A percentile compares a stretch with the other conserved stretches of the same genome.
Conservation (phyloP, 2,113 vertebrate species). For the Cheilinus undulatus region DNA sequence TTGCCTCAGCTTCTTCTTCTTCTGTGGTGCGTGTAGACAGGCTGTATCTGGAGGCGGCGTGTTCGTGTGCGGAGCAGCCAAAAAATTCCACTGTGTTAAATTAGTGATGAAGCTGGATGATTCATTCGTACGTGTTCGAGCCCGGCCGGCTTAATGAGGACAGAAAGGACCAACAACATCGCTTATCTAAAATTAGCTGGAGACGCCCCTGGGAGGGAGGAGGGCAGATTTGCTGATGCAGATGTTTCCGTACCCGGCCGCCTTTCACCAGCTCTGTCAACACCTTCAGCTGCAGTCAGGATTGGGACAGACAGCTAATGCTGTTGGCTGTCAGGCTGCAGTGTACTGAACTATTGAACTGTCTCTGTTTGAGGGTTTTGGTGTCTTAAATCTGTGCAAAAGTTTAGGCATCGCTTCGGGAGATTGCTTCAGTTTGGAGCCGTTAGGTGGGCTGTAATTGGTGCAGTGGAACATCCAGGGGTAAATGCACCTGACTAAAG, state of each 20-base stretch:
- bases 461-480: no score
- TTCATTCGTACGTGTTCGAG: conserved; percentile 47
- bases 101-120: conserved; percentile 60
- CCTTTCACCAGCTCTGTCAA: conserved; percentile 32
- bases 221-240: conserved; percentile 47
- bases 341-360: background rate
- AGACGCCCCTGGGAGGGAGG: conserved; percentile 36
- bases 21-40: conserved; percentile 14
- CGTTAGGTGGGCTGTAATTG: background rate
- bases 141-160: conserved; percentile 58
- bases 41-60: conserved; percentile 33
- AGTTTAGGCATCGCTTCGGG: no score
- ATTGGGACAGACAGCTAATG: background rate
- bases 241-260: conserved; percentile 40
- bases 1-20: conserved; percentile 8
- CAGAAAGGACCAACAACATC: conserved; percentile 64
- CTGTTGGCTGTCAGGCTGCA: background rate
- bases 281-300: conserved; percentile 26
- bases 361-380: background rate
- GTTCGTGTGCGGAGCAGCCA: conserved; percentile 28
- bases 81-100: conserved; percentile 49
- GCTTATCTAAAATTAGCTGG: conserved; percentile 71
- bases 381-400: background rate
- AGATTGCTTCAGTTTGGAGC: no score
- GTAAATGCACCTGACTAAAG: no score